These are phyloP conservation scores for Lineus longissimus DNA, from an alignment of 1,140 invertebrate species.

Conservation along the genomic window DNA sequence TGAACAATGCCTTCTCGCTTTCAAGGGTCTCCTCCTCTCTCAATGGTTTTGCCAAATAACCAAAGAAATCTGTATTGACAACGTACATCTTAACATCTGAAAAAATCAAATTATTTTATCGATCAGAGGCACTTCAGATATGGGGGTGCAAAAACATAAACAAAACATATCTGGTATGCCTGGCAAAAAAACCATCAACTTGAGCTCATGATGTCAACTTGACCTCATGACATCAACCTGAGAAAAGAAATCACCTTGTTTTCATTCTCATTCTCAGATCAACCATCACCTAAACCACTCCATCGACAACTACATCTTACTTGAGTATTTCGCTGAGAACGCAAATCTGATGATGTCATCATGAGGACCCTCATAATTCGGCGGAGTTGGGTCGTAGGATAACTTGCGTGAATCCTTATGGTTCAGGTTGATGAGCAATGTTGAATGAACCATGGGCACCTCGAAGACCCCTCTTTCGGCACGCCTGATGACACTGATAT, in stretches of 20 bases:
- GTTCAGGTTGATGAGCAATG: slow-evolving; percentile 77
- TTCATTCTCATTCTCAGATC: no score
- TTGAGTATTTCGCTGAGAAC: slow-evolving; percentile 66
- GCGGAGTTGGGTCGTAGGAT: slow-evolving; percentile 69
- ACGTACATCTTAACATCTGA: slow-evolving; percentile 69
- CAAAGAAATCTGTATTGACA: slow-evolving; percentile 78
- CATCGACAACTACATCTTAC: slow-evolving; percentile 27
- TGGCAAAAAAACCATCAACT: no score
- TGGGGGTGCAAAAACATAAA: no score
- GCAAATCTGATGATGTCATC: slow-evolving; percentile 97
- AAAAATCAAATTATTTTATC: slow-evolving; percentile 32
- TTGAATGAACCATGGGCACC: slow-evolving; percentile 91
- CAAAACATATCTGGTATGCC: no score
- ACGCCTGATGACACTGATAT: slow-evolving; percentile 73
- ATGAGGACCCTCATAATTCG: slow-evolving; percentile 66
- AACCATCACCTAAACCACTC: no score
- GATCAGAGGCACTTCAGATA: no score
- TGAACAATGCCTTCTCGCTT: slow-evolving; percentile 69
- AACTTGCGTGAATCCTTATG: slow-evolving; percentile 60
- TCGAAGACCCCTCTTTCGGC: slow-evolving; percentile 71
- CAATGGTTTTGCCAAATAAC: slow-evolving; percentile 77
- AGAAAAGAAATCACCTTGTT: no score
- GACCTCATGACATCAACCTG: no score
- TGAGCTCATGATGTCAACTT: no score
- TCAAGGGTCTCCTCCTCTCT: slow-evolving; percentile 65